phyloP scores from a whole-genome alignment of 2,113 vertebrate genomes.

The Cheirogaleus medius region DNA sequence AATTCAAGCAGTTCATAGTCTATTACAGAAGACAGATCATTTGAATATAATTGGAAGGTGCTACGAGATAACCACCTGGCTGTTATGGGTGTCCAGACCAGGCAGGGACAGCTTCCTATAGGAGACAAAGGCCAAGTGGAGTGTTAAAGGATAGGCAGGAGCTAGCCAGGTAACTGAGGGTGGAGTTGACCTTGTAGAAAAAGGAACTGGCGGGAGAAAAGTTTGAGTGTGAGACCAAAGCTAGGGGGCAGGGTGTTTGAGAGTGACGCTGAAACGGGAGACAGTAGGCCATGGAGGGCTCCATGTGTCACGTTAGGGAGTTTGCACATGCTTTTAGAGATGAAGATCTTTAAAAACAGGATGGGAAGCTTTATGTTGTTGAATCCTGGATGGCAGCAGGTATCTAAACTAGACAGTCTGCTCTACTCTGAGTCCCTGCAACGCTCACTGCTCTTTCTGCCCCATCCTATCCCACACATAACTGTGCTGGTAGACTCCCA shows the following conservation, averaged over 20 bases:
- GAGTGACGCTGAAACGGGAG: neutral
- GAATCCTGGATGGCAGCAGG: neutral
- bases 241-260: neutral
- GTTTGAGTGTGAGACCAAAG: neutral
- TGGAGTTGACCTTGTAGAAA: neutral
- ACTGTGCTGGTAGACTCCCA: neutral
- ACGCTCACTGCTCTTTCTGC: neutral
- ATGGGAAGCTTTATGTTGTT: neutral
- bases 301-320: neutral
- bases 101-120: neutral
- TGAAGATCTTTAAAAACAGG: neutral
- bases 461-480: accelerated
- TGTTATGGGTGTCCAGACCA: neutral
- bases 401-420: neutral
- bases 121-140: neutral
- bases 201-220: neutral
- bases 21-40: neutral
- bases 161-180: neutral
- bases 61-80: neutral
- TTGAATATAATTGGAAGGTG: neutral
- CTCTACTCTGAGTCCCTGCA: neutral
- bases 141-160: neutral
- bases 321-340: neutral
- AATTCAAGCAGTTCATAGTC: neutral
- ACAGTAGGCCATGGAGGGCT: neutral